Conservation (phyloP, 1,140 invertebrate species). For the Drosophila chauvacae region DNA sequence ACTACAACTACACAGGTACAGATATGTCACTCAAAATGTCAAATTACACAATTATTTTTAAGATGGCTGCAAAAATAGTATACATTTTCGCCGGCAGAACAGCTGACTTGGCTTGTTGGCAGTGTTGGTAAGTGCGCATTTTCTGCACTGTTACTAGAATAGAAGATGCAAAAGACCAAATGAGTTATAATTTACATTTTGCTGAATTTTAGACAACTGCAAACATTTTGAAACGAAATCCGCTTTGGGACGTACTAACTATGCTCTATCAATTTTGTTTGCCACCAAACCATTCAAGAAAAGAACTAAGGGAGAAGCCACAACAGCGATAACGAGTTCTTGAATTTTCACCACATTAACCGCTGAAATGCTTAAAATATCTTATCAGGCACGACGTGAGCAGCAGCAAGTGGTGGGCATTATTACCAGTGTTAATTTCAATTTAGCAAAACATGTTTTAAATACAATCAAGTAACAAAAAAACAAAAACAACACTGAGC, state of each 20-base stretch:
- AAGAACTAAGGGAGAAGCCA: background rate
- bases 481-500: conserved; percentile 17
- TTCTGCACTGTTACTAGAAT: background rate
- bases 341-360: conserved; percentile 17
- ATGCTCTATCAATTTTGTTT: too few species aligned
- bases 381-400: conserved; percentile 43
- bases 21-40: background rate
- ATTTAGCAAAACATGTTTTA: conserved; percentile 49
- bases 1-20: too few species aligned
- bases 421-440: conserved; percentile 36
- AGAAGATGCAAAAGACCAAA: conserved; percentile 3
- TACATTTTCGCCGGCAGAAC: background rate
- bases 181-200: background rate
- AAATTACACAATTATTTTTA: background rate
- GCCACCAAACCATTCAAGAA: background rate
- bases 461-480: conserved; percentile 12
- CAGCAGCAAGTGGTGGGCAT: conserved; percentile 25
- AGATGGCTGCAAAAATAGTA: background rate
- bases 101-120: background rate
- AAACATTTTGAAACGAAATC: background rate
- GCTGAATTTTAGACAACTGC: background rate
- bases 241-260: background rate
- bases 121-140: conserved; percentile 5
- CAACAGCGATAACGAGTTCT: conserved; percentile 13
- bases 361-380: conserved; percentile 25